phyloP scores from a whole-genome alignment of 2,113 vertebrate species.

The Thamnophis sirtalis region DNA sequence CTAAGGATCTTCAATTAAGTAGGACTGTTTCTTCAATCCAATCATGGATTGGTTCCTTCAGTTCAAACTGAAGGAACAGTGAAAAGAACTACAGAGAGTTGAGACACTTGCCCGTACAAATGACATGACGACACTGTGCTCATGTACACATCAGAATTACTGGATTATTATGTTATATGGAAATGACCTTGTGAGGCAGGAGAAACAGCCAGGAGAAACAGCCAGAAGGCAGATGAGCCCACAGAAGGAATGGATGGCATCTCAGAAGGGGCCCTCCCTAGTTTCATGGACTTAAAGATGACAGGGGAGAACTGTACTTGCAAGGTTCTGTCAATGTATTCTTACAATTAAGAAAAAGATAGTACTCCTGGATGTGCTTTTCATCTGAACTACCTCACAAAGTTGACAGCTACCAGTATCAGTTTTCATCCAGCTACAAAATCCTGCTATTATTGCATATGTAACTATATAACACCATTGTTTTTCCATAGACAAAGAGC shows the following conservation, averaged over 20 bases:
- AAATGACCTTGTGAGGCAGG: not conserved
- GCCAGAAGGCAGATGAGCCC: not conserved
- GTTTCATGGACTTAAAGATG: not conserved
- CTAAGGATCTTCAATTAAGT: not conserved
- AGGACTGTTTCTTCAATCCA: not conserved
- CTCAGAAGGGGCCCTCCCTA: not conserved
- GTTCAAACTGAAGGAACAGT: not conserved
- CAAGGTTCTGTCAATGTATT: not conserved
- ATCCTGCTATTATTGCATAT: not conserved
- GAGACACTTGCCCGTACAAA: not conserved
- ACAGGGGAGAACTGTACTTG: not conserved
- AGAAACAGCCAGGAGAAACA: not conserved
- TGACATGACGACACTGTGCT: not conserved
- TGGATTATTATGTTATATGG: not conserved
- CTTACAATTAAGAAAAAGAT: not conserved
- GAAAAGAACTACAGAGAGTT: not conserved
- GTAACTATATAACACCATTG: not conserved
- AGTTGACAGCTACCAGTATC: not conserved
- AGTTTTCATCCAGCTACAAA: not conserved
- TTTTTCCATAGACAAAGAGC: not conserved
- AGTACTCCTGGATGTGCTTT: not conserved
- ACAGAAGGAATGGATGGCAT: not conserved
- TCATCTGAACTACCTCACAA: not conserved
- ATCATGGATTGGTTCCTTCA: too few relatives aligned
- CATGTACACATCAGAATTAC: not conserved